Evolutionary conservation across 2,797 vertebrate genomes (phyloP).

Genomic region (Falco novaeseelandiae): DNA sequence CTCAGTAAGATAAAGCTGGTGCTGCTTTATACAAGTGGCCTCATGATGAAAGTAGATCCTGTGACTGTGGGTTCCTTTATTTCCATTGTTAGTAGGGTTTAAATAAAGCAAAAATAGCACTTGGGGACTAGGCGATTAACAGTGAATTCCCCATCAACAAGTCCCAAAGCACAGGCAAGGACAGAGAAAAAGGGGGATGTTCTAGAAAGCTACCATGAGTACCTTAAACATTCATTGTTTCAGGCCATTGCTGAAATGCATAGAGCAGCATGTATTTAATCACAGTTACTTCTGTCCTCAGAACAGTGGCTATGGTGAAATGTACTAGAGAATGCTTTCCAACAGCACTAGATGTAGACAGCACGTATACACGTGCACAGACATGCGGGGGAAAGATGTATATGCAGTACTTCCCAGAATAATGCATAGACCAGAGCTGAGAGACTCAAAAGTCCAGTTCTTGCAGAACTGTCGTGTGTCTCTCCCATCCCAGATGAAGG

Average conservation of each 20-base stretch:
- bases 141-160: background rate
- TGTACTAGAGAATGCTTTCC: background rate
- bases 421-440: background rate
- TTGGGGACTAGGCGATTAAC: background rate
- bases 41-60: background rate
- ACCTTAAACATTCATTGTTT: background rate
- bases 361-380: fast-evolving
- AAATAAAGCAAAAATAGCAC: background rate
- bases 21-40: background rate
- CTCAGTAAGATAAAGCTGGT: background rate
- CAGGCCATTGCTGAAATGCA: background rate
- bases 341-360: background rate
- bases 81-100: background rate
- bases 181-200: background rate
- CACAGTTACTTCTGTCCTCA: background rate
- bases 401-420: background rate
- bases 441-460: background rate
- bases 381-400: background rate
- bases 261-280: background rate
- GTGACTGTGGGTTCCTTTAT: background rate
- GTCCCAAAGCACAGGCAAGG: background rate
- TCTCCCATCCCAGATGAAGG: background rate
- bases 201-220: background rate
- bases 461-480: background rate
- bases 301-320: background rate